Conservation (phyloP, 2,888 invertebrate species). For the Xestia rhomboidea region DNA sequence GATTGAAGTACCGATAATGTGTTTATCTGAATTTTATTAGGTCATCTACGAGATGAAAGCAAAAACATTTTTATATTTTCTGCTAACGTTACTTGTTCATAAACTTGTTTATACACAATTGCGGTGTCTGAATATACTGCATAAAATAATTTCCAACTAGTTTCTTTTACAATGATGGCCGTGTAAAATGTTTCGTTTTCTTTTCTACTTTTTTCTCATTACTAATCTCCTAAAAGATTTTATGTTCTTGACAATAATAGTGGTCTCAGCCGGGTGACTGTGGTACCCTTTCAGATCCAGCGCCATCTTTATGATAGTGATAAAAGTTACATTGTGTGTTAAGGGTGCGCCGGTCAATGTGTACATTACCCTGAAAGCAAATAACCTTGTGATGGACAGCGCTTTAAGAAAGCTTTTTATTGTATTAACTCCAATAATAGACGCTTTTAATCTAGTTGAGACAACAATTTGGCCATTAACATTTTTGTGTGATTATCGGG, state of each 20-base stretch:
- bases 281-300: conserved; percentile 63
- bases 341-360: conserved; percentile 63
- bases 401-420: conserved; percentile 61
- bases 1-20: conserved; percentile 20
- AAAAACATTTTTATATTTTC: conserved; percentile 19
- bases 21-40: conserved; percentile 35
- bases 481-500: conserved; percentile 15
- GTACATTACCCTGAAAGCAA: conserved; percentile 62
- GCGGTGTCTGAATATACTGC: conserved; percentile 18
- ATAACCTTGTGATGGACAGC: conserved; percentile 55
- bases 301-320: conserved; percentile 67
- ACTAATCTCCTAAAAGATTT: conserved; percentile 63
- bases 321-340: conserved; percentile 69
- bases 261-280: conserved; percentile 54
- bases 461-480: conserved; percentile 24
- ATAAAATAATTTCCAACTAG: conserved; percentile 31
- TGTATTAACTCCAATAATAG: conserved; percentile 57
- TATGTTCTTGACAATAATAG: conserved; percentile 63
- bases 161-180: conserved; percentile 23
- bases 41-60: conserved; percentile 20
- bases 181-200: conserved; percentile 42
- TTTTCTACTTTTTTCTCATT: conserved; percentile 55
- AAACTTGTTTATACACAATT: conserved; percentile 25
- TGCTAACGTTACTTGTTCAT: conserved; percentile 2
- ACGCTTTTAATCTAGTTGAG: conserved; percentile 20